These are phyloP conservation scores for Lepidocyrtoides sp. DNA, from an alignment of 2,888 invertebrate species.

Conservation along the genomic window DNA sequence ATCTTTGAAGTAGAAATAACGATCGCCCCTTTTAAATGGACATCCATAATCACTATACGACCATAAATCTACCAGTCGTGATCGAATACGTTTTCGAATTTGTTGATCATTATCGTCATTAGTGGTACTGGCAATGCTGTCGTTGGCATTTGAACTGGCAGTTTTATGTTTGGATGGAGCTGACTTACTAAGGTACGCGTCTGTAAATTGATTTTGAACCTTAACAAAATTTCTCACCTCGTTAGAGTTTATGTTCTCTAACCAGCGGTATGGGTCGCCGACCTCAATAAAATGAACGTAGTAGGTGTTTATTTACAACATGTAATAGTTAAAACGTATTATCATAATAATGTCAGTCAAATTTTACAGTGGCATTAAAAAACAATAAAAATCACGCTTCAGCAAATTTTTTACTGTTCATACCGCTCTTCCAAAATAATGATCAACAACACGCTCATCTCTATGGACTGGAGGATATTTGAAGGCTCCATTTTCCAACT, in stretches of 20 bases:
- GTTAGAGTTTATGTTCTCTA: slow-evolving; percentile 97
- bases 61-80: slow-evolving; percentile 95
- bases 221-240: slow-evolving; percentile 97
- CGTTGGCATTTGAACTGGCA: too few species aligned
- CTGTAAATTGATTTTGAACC: slow-evolving; percentile 95
- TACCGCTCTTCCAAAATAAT: slow-evolving; percentile 94
- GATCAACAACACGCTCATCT: slow-evolving; percentile 92
- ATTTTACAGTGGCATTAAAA: too few species aligned
- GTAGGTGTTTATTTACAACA: too few species aligned
- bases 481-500: slow-evolving; percentile 86
- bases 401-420: too few species aligned
- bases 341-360: too few species aligned
- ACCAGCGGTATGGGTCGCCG: slow-evolving; percentile 96
- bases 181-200: slow-evolving; percentile 91
- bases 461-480: slow-evolving; percentile 93
- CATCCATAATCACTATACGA: slow-evolving; percentile 95
- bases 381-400: too few species aligned
- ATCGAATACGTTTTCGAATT: slow-evolving; percentile 85
- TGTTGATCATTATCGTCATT: neutral
- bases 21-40: slow-evolving; percentile 93
- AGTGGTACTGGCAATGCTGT: too few species aligned
- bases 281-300: neutral
- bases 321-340: too few species aligned
- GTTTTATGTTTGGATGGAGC: neutral
- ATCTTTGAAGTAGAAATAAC: slow-evolving; percentile 97